A percentile compares a stretch with the other conserved stretches of the same genome.
Evolutionary conservation across 2,113 vertebrate species (phyloP).

Genomic region (Steatornis caripensis): DNA sequence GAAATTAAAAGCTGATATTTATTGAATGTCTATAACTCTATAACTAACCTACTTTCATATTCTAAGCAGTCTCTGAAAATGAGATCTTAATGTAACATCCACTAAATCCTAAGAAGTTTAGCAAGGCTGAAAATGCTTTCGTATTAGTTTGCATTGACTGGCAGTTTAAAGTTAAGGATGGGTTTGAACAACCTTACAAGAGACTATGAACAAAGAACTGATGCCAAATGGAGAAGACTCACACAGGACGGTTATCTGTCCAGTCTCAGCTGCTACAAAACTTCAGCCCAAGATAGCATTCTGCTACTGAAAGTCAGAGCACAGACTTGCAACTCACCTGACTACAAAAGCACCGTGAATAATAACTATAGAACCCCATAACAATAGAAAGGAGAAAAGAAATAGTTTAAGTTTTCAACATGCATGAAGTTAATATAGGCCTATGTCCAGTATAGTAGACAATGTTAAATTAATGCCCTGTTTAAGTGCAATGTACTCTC

Average conservation of each 20-base stretch:
- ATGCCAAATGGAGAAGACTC: not conserved
- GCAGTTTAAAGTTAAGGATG: not conserved
- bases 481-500: not conserved
- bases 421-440: not conserved
- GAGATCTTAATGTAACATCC: not conserved
- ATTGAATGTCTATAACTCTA: not conserved
- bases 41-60: not conserved
- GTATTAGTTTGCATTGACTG: not conserved
- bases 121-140: not conserved
- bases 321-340: not conserved
- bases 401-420: not conserved
- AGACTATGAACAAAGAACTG: not conserved
- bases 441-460: not conserved
- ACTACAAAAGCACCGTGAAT: not conserved
- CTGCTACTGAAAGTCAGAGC: not conserved
- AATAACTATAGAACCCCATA: not conserved
- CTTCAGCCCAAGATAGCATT: not conserved
- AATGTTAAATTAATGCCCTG: not conserved
- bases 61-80: constrained; percentile 19
- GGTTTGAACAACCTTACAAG: not conserved
- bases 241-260: not conserved
- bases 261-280: not conserved
- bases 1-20: constrained; percentile 28
- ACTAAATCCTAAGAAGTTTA: not conserved
- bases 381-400: not conserved